A percentile compares a stretch with the other conserved stretches of the same genome.
Conservation (phyloP, 2,797 vertebrate species). For the Rachycentron canadum region DNA sequence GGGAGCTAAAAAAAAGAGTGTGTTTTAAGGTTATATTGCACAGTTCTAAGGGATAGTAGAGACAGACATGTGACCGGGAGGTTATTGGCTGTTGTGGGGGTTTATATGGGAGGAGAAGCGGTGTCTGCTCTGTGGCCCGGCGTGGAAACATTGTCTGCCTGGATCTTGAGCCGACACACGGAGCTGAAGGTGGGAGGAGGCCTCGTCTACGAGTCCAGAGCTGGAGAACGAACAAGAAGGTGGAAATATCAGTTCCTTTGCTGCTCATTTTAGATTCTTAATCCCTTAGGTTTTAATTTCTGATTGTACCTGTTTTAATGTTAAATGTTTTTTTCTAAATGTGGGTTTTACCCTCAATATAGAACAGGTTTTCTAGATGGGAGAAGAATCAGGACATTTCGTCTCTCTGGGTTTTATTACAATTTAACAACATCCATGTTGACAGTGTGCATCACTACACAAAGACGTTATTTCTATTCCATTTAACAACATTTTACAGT, state of each 20-base stretch:
- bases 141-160: slow-evolving; percentile 58
- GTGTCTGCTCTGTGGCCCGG: slow-evolving; percentile 61
- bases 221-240: slow-evolving; percentile 52
- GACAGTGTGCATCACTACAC: slow-evolving; percentile 6
- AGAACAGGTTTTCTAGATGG: too few relatives aligned
- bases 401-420: too few relatives aligned
- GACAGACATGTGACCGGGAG: slow-evolving; percentile 59
- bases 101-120: slow-evolving; percentile 61
- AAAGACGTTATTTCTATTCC: slow-evolving; percentile 29
- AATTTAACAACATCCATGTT: slow-evolving; percentile 7
- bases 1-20: slow-evolving; percentile 47
- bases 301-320: too few relatives aligned
- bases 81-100: slow-evolving; percentile 61
- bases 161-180: slow-evolving; percentile 58
- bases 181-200: slow-evolving; percentile 25
- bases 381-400: too few relatives aligned
- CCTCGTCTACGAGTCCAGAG: slow-evolving; percentile 81
- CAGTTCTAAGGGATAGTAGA: slow-evolving; percentile 65
- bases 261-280: too few relatives aligned
- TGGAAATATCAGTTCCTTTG: background rate
- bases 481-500: background rate
- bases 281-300: too few relatives aligned
- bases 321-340: too few relatives aligned
- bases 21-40: slow-evolving; percentile 71
- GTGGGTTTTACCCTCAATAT: too few relatives aligned